Conservation (phyloP, 2,888 invertebrate genomes). For the Oligia fasciuncula region DNA sequence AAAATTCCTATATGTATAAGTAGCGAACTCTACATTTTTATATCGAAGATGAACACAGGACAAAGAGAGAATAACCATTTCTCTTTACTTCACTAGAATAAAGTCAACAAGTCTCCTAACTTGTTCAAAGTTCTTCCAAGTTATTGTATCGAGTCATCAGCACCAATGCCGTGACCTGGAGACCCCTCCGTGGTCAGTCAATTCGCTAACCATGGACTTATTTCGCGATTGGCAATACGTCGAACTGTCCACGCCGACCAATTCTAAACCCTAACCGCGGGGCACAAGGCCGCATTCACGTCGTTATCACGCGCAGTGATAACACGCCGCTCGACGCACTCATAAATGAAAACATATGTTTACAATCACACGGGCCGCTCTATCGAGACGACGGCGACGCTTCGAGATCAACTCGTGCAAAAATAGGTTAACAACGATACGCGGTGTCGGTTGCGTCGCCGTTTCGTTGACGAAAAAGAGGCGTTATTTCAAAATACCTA, state of each 20-base stretch:
- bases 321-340: conserved; percentile 77
- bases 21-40: background rate
- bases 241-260: conserved; percentile 57
- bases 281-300: conserved; percentile 73
- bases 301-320: conserved; percentile 85
- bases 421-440: conserved; percentile 61
- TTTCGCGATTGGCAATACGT: conserved; percentile 76
- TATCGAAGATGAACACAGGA: conserved; percentile 1
- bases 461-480: conserved; percentile 82
- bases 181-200: conserved; percentile 77
- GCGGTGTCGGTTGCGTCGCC: conserved; percentile 64
- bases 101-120: conserved; percentile 25
- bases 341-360: conserved; percentile 77
- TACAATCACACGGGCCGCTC: conserved; percentile 63
- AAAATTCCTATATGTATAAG: background rate
- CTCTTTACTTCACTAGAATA: conserved; percentile 4
- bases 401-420: conserved; percentile 60
- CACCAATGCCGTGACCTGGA: conserved; percentile 79
- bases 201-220: conserved; percentile 84
- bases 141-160: conserved; percentile 58
- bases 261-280: conserved; percentile 75
- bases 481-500: conserved; percentile 89
- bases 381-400: conserved; percentile 60
- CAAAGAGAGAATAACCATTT: background rate
- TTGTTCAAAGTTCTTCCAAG: conserved; percentile 42